Conservation (phyloP, 37 sponge, comb jelly and placozoan species). For the Agelas oroides region DNA sequence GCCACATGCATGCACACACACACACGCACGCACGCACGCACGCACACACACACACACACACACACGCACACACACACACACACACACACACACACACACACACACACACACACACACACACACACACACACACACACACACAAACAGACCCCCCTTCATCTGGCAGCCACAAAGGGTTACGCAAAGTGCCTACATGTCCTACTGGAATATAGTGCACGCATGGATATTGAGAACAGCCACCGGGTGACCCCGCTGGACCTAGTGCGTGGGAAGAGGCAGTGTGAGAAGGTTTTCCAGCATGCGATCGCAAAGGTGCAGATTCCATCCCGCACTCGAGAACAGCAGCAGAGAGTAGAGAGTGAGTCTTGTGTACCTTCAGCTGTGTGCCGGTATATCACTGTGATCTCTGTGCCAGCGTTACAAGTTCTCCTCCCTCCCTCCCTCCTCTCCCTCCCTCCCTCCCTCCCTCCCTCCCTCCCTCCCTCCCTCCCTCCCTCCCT, state of each 20-base stretch:
- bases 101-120: neutral
- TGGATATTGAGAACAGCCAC: conserved; percentile 35
- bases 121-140: neutral
- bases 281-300: conserved; percentile 52
- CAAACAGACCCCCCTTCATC: conserved; percentile 81
- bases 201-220: conserved; percentile 52
- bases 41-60: conserved; percentile 18
- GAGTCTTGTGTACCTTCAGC: neutral
- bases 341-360: conserved; percentile 51
- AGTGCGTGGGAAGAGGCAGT: conserved; percentile 48
- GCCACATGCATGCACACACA: neutral
- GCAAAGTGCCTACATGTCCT: conserved; percentile 54
- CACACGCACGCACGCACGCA: conserved; percentile 9
- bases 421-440: neutral
- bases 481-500: too few species aligned
- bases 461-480: too few species aligned
- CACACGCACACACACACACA: neutral
- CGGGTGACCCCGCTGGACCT: conserved; percentile 52
- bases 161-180: conserved; percentile 67
- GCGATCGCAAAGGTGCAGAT: conserved; percentile 55
- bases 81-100: neutral
- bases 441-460: too few species aligned
- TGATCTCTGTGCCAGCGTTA: neutral
- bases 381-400: too few species aligned
- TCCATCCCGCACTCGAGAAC: conserved; percentile 36